Conservation (phyloP, 2,113 vertebrate species). For the Orycteropus afer region DNA sequence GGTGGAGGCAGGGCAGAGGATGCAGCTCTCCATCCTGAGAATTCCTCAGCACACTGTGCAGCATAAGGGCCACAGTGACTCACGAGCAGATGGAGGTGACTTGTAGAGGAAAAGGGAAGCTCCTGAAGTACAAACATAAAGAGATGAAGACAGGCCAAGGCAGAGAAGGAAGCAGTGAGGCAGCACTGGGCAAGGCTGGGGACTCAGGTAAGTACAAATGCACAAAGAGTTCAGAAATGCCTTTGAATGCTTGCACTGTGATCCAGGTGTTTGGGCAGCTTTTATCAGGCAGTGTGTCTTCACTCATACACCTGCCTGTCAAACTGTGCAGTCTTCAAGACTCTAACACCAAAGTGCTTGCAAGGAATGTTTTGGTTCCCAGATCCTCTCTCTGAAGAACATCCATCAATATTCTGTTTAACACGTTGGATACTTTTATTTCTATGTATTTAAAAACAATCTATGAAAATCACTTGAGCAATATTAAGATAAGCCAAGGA, state of each 20-base stretch:
- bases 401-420: constrained; percentile 65
- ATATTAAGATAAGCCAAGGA: constrained; percentile 6
- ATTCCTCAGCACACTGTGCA: constrained; percentile 68
- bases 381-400: constrained; percentile 68
- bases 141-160: constrained; percentile 67
- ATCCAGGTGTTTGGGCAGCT: constrained; percentile 87
- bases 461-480: constrained; percentile 62
- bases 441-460: constrained; percentile 58
- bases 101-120: constrained; percentile 73
- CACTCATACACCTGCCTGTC: constrained; percentile 86
- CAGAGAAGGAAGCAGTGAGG: constrained; percentile 56
- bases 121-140: constrained; percentile 54
- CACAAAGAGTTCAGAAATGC: constrained; percentile 78
- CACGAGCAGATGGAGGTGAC: constrained; percentile 78
- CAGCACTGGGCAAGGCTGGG: constrained; percentile 66
- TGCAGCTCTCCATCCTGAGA: constrained; percentile 76
- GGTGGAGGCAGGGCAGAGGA: constrained; percentile 74
- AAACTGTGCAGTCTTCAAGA: constrained; percentile 76
- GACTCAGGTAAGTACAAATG: constrained; percentile 88
- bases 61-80: constrained; percentile 77
- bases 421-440: constrained; percentile 64
- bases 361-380: constrained; percentile 61
- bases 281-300: constrained; percentile 85
- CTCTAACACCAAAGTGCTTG: neutral
- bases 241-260: constrained; percentile 77